Evolutionary conservation across 2,888 invertebrate species (phyloP), one percentile per base, ranked within the genome.

Genomic region (Nasonovia ribisnigri): DNA sequence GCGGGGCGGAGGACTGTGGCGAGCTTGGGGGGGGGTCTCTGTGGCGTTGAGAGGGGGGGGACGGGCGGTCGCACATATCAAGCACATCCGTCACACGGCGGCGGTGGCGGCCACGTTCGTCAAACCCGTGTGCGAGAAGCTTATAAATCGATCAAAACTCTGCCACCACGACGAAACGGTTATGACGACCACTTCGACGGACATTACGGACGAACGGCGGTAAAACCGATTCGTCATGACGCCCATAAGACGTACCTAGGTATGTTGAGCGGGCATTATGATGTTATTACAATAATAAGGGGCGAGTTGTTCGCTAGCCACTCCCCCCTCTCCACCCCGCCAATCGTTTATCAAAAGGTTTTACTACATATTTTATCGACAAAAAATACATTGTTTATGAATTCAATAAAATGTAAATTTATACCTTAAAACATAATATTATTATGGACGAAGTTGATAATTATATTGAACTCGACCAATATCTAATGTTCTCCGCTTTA

Each of bases 121-220:
- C 87, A 48, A 43, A 60, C n/a, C 43, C 43, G 43, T 48, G n/a
- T 57, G 42, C 16, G 86, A 16, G 51, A 36, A 90, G 29, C 54
- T 92, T 87, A 46, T 46, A 42, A 88, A 92, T 92, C 92, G 48
- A 87, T 87, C 92, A 67, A 92, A 86, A 87, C 48, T 77, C 77
- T 77, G 77, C 77, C 77, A 89, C 29, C 84, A 13, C 84, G 43
- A 43, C 84, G 84, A 84, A 84, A 84, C 84, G 43, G 84, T 84
- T 77, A 84, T 84, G 84, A 84, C 84, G 29, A 43, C 84, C 84
- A 84, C 43, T 84, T 84, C 29, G 43, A 43, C 43, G 84, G 84
- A 43, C 43, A 77, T 77, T 77, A 77, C 20, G 36, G 77, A 77
- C 77, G 36, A 77, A 77, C 36, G 1, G 77, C 20, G 77, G 77